phyloP scores from a whole-genome alignment of 2,797 vertebrate species.

The Helicolenus hilgendorfi region DNA sequence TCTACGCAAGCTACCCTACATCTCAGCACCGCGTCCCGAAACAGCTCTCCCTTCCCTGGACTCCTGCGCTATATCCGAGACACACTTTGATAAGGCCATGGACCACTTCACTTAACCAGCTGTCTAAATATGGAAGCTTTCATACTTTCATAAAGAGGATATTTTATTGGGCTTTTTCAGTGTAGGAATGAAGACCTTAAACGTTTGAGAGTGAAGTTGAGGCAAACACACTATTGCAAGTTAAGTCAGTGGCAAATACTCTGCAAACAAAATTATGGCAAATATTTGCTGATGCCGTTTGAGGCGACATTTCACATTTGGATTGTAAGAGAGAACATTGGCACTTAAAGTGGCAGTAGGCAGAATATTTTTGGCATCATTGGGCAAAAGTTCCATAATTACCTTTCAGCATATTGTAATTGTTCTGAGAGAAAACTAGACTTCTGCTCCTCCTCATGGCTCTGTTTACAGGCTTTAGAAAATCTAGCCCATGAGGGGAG shows the following conservation, averaged over 20 bases:
- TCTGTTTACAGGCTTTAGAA: too few relatives aligned
- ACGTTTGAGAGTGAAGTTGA: neutral
- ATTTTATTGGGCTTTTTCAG: neutral
- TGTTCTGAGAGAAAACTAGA: too few relatives aligned
- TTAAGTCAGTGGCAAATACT: neutral
- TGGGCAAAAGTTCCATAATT: too few relatives aligned
- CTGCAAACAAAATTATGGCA: neutral
- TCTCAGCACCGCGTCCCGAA: constrained; percentile 42
- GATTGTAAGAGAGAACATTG: neutral
- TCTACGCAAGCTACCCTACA: constrained; percentile 46
- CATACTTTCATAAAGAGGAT: neutral
- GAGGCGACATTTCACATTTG: neutral
- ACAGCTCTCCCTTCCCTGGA: constrained; percentile 51
- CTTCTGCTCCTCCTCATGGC: too few relatives aligned
- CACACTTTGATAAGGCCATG: constrained; percentile 38
- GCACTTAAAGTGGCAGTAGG: neutral
- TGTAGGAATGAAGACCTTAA: neutral
- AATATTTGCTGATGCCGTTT: neutral
- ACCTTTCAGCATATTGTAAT: too few relatives aligned
- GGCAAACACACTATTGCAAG: neutral
- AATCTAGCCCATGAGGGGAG: too few relatives aligned
- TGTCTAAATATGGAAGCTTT: constrained; percentile 36
- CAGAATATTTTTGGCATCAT: too few relatives aligned
- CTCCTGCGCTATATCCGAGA: constrained; percentile 65
- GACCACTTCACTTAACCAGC: constrained; percentile 39